Conservation (phyloP, 2,888 invertebrate genomes). For the Ganaspis brasiliensis region DNA sequence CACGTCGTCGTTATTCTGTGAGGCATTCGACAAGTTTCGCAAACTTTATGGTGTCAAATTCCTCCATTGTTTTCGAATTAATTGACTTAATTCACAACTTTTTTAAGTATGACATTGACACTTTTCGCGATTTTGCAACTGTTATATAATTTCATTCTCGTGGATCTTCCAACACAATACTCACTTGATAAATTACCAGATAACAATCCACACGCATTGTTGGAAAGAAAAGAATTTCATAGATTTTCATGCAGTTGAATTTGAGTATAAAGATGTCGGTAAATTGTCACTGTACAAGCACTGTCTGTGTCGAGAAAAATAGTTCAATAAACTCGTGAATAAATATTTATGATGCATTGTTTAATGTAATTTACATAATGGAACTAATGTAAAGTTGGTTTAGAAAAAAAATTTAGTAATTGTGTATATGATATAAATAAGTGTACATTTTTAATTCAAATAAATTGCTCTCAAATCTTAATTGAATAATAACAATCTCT, state of each 20-base stretch:
- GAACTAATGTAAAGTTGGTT: too few relatives aligned
- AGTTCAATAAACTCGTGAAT: too few relatives aligned
- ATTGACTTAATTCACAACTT: slow-evolving; percentile 35
- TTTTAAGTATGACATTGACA: slow-evolving; percentile 38
- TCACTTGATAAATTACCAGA: neutral
- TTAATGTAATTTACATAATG: too few relatives aligned
- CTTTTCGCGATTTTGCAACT: slow-evolving; percentile 13
- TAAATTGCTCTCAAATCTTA: too few relatives aligned
- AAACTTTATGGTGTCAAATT: slow-evolving; percentile 41
- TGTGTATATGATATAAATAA: too few relatives aligned
- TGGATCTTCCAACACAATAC: slow-evolving; percentile 2
- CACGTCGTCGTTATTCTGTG: slow-evolving; percentile 26
- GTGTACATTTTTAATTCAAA: too few relatives aligned
- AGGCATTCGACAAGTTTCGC: slow-evolving; percentile 33
- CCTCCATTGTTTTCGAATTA: slow-evolving; percentile 25
- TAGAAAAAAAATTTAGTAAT: too few relatives aligned
- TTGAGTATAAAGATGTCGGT: neutral
- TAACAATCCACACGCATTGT: neutral
- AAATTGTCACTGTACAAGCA: too few relatives aligned
- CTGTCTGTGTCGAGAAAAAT: too few relatives aligned
- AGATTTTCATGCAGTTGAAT: neutral
- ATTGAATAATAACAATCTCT: too few relatives aligned
- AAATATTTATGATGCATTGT: too few relatives aligned
- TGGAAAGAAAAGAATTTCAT: neutral
- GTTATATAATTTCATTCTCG: slow-evolving; percentile 33